A percentile compares a stretch with the other conserved stretches of the same genome.
Conservation (phyloP, 1,140 invertebrate species). For the Drosophila albomicans region DNA sequence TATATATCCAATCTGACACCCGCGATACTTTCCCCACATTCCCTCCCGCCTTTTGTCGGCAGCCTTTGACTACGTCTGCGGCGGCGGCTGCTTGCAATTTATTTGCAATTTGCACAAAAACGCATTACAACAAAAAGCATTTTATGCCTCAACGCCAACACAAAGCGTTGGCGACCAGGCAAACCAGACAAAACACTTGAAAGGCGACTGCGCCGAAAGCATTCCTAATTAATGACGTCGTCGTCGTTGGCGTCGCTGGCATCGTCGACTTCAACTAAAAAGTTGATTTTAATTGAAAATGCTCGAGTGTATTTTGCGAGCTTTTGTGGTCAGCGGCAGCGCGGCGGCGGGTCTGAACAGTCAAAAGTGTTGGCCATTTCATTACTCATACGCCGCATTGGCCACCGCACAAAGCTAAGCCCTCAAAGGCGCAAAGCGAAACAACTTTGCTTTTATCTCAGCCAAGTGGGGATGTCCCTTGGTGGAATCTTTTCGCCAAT, state of each 20-base stretch:
- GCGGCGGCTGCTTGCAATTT: slow-evolving; percentile 70
- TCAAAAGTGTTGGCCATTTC: slow-evolving; percentile 56
- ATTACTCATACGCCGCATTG: slow-evolving; percentile 74
- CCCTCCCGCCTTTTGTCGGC: slow-evolving; percentile 30
- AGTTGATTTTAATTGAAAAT: slow-evolving; percentile 70
- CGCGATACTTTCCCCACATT: not conserved
- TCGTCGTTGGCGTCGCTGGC: slow-evolving; percentile 19
- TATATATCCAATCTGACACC: slow-evolving; percentile 9
- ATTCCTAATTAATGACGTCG: slow-evolving; percentile 82
- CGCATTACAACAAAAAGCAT: slow-evolving; percentile 59
- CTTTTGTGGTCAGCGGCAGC: slow-evolving; percentile 19
- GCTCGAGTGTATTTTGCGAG: slow-evolving; percentile 21
- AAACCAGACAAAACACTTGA: slow-evolving; percentile 65
- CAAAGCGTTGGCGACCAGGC: slow-evolving; percentile 69
- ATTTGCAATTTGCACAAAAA: slow-evolving; percentile 81
- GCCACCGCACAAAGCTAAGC: slow-evolving; percentile 41
- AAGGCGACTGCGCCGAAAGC: slow-evolving; percentile 60
- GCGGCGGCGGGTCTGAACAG: slow-evolving; percentile 25
- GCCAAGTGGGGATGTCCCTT: slow-evolving; percentile 13
- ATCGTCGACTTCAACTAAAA: slow-evolving; percentile 25
- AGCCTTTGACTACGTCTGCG: slow-evolving; percentile 57
- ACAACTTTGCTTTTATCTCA: not conserved
- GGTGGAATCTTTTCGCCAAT: slow-evolving; percentile 50
- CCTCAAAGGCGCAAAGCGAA: not conserved
- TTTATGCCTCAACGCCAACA: slow-evolving; percentile 78